Conservation (phyloP, 2,113 vertebrate species). For the Glaucidium brasilianum region DNA sequence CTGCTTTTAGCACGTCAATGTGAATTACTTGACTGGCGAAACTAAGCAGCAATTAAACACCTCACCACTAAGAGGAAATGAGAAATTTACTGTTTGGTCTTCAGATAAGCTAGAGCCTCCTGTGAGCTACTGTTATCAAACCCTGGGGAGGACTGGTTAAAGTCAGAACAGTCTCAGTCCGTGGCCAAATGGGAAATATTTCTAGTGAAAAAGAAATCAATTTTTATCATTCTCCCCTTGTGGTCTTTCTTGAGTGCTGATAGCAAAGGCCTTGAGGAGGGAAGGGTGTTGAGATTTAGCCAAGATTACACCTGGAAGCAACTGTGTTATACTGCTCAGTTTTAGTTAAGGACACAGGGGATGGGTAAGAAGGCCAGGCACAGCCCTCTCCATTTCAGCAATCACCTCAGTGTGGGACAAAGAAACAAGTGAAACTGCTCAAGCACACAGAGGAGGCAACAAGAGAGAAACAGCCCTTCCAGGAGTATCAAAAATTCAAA, state of each 20-base stretch:
- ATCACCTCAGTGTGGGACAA: neutral
- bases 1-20: slow-evolving; percentile 76
- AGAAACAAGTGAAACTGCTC: neutral
- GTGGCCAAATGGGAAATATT: slow-evolving; percentile 18
- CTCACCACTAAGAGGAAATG: slow-evolving; percentile 75
- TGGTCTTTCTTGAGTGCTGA: neutral
- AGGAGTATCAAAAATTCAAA: neutral
- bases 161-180: slow-evolving; percentile 4
- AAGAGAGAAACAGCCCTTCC: neutral
- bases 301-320: neutral
- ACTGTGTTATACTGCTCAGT: neutral
- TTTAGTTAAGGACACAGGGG: neutral
- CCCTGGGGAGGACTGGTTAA: slow-evolving; percentile 22
- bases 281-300: neutral
- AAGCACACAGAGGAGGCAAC: neutral
- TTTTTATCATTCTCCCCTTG: slow-evolving; percentile 28
- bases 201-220: slow-evolving; percentile 22
- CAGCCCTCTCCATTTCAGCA: neutral
- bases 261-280: neutral
- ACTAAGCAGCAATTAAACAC: slow-evolving; percentile 83
- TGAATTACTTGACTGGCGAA: slow-evolving; percentile 80
- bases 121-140: slow-evolving; percentile 56
- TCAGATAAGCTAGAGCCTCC: slow-evolving; percentile 67
- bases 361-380: neutral
- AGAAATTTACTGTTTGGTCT: slow-evolving; percentile 79